Evolutionary conservation across 2,888 invertebrate genomes (phyloP), one percentile per base, ranked within the genome.

Genomic region (Teinopalpus imperialis): DNA sequence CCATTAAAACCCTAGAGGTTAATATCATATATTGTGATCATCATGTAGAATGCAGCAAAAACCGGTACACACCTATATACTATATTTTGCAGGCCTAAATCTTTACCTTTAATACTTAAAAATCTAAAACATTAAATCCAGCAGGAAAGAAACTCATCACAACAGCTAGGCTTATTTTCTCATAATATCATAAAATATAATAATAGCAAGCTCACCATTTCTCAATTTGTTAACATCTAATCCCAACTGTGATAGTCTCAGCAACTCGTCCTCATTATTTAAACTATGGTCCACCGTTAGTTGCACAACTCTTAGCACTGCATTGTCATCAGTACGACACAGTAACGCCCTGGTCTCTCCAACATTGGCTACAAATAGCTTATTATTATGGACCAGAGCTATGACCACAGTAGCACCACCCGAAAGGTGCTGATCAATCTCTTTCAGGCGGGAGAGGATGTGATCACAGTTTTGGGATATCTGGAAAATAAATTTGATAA

Each of bases 321-420:
- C 92, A 68, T 95, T 94, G 18, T 90, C 88, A 65, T 95, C 96
- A 0, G 93, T 94, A 68, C 93, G 92, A 58, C 97, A 96, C 1
- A 97, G 81, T 10, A 97, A 71, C 0, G 96, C 97, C 54, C 97
- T 81, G 16, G 94, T 92, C 62, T 94, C 93, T 1, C 57, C 66
- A 3, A 97, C 94, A 78, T 97, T 97, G 0, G 97, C 96, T 0
- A 97, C 94, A 67, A 93, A 97, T 7, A 98, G 58, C 34, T 93
- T 94, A 51, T 93, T 91, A 45, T 93, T 91, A 54, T 93, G 92
- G 3, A 97, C 93, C 0, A 98, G 75, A 0, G 95, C 95, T 2
- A 97, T 91, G 0, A 95, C 94, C 0, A 95, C 95, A 0, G 96
- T 94, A 0, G 95, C 94, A 0, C 97, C 97, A 0, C 95, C 93